These are phyloP conservation scores for Tympanuchus pallidicinctus DNA, from an alignment of 2,113 vertebrate species.

Conservation along the genomic window DNA sequence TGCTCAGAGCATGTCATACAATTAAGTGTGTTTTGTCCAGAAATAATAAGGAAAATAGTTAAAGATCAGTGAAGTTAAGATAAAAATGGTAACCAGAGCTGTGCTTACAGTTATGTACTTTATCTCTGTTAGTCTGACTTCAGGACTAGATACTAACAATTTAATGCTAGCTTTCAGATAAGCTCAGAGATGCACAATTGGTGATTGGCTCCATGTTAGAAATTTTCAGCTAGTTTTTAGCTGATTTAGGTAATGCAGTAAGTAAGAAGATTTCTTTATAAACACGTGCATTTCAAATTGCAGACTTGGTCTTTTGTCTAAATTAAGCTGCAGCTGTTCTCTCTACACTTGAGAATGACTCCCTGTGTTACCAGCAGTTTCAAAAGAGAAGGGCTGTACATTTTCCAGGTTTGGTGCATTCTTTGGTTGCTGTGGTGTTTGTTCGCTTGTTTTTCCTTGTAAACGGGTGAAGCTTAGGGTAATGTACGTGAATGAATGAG, in stretches of 20 bases:
- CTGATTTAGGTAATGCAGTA: background rate
- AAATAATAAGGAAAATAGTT: background rate
- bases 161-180: background rate
- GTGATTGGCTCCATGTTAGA: background rate
- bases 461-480: background rate
- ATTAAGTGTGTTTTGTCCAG: background rate
- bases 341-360: background rate
- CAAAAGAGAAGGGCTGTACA: rapidly evolving
- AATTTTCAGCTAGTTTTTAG: background rate
- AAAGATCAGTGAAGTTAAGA: background rate
- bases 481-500: background rate
- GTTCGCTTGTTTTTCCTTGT: background rate
- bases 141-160: background rate
- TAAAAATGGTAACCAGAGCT: background rate
- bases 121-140: background rate
- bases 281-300: background rate
- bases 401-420: background rate
- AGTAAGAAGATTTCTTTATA: background rate
- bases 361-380: background rate
- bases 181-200: background rate
- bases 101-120: background rate
- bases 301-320: background rate
- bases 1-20: background rate
- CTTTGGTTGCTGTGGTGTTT: background rate
- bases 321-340: background rate